Evolutionary conservation across 2,797 vertebrate species (phyloP).

Genomic region (Centropyge bicolor): DNA sequence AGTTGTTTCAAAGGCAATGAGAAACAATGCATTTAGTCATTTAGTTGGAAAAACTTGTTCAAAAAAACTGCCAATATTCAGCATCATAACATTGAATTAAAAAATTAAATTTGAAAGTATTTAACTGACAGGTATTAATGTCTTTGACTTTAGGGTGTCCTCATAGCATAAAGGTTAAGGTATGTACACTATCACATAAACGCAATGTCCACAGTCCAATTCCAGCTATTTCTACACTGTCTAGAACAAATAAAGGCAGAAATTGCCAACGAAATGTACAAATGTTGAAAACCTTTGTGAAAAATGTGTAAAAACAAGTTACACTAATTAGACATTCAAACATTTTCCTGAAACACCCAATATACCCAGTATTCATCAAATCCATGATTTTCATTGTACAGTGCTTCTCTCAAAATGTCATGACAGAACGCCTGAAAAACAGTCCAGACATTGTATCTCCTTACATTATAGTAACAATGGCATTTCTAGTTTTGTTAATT

Average conservation of each 20-base stretch:
- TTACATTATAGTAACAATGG: background rate
- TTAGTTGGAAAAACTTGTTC: background rate
- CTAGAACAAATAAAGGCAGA: no score
- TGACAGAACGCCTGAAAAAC: background rate
- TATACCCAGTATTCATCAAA: background rate
- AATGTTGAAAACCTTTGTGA: background rate
- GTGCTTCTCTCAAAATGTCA: background rate
- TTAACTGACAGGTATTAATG: no score
- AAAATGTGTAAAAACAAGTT: background rate
- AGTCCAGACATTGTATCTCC: background rate
- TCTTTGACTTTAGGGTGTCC: no score
- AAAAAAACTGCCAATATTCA: no score
- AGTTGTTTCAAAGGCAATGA: background rate
- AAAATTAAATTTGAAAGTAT: no score
- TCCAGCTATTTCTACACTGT: background rate
- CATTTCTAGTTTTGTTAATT: background rate
- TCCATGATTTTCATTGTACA: background rate
- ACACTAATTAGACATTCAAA: background rate
- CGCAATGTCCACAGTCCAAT: no score
- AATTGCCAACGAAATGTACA: background rate
- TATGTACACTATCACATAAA: no score
- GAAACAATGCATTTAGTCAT: background rate
- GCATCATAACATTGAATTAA: no score
- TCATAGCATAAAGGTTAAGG: no score
- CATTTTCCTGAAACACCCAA: background rate